These are phyloP conservation scores for Paragorgia papillata DNA, from an alignment of 92 coral and sea anemone species.

Conservation along the genomic window DNA sequence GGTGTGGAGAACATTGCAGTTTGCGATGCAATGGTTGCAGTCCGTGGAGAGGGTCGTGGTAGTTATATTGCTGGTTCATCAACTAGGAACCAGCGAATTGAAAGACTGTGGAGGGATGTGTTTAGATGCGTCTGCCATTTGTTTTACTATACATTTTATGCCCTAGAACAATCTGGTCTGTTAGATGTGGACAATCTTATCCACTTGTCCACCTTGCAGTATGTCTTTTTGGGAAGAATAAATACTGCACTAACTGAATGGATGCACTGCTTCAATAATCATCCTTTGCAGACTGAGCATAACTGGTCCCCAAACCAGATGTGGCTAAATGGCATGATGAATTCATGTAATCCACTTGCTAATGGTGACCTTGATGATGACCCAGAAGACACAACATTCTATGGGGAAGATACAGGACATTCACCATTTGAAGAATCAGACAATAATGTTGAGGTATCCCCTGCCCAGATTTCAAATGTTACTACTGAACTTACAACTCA, in stretches of 20 bases:
- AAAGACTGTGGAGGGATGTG: slow-evolving; percentile 49
- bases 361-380: slow-evolving; percentile 33
- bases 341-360: slow-evolving; percentile 30
- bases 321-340: slow-evolving; percentile 45
- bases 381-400: slow-evolving; percentile 47
- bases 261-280: slow-evolving; percentile 37
- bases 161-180: slow-evolving; percentile 32
- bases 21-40: slow-evolving; percentile 42
- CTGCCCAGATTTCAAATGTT: slow-evolving; percentile 21
- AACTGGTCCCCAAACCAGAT: slow-evolving; percentile 43
- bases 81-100: slow-evolving; percentile 32
- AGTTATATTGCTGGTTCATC: slow-evolving; percentile 36
- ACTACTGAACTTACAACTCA: slow-evolving; percentile 36
- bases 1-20: slow-evolving; percentile 43
- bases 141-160: slow-evolving; percentile 32
- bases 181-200: slow-evolving; percentile 35
- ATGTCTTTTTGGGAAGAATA: slow-evolving; percentile 32
- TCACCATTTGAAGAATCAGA: too few relatives aligned
- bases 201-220: slow-evolving; percentile 35
- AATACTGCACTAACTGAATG: slow-evolving; percentile 39
- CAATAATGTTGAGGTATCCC: too few relatives aligned
- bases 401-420: too few relatives aligned
- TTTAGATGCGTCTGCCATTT: slow-evolving; percentile 39
- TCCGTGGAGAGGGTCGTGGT: slow-evolving; percentile 21
- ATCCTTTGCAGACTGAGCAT: slow-evolving; percentile 38